Conservation (phyloP, 2,113 vertebrate species). For the Misgurnus anguillicaudatus region DNA sequence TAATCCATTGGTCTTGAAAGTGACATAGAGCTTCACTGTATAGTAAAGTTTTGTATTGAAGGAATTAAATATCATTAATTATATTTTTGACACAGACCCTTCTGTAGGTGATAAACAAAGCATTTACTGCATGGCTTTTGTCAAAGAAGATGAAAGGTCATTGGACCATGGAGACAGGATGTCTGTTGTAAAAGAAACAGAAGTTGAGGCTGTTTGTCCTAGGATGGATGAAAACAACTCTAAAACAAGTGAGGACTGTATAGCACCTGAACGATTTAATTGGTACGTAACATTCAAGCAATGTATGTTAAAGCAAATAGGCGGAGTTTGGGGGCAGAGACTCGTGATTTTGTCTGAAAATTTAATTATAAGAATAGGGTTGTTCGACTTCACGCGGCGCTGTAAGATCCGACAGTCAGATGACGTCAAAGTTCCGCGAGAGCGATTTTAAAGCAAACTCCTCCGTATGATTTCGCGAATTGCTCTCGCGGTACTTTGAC, state of each 20-base stretch:
- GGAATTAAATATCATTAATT: too few relatives aligned
- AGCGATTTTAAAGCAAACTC: too few relatives aligned
- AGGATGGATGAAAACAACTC: neutral
- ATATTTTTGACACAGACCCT: neutral
- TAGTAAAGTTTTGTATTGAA: too few relatives aligned
- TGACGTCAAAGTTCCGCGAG: too few relatives aligned
- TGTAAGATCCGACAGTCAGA: too few relatives aligned
- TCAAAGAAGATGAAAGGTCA: neutral
- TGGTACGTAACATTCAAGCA: neutral
- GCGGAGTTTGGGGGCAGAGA: too few relatives aligned
- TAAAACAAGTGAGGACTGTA: neutral
- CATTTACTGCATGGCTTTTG: neutral
- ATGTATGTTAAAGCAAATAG: too few relatives aligned
- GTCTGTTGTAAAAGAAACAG: neutral
- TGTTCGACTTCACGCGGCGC: too few relatives aligned
- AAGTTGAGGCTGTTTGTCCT: neutral
- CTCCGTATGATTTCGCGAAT: too few relatives aligned
- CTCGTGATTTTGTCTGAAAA: too few relatives aligned
- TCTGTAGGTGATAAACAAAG: neutral
- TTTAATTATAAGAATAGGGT: too few relatives aligned
- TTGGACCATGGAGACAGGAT: neutral
- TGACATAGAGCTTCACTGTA: neutral
- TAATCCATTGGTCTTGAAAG: neutral
- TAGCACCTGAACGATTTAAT: neutral
- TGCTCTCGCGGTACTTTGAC: too few relatives aligned